Conservation (phyloP, 2,113 vertebrate genomes). For the Microcebus murinus region DNA sequence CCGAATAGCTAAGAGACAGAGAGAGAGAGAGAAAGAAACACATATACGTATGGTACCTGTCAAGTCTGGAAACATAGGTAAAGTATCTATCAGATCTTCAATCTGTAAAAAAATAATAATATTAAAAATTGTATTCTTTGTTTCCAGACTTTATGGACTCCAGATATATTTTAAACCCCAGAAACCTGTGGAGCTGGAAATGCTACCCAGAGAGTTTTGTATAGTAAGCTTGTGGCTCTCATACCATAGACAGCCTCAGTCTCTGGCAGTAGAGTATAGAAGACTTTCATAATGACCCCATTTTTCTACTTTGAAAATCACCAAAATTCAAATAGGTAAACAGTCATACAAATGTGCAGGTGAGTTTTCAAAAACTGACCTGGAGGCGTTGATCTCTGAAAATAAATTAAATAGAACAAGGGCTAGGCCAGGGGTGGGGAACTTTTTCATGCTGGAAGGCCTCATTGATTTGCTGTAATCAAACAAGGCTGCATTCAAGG, state of each 20-base stretch:
- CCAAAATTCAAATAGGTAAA: not conserved
- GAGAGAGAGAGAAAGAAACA: not conserved
- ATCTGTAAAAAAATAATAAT: not conserved
- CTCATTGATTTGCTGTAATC: too few relatives aligned
- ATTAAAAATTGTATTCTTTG: not conserved
- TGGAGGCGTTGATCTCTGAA: not conserved
- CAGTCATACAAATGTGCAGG: not conserved
- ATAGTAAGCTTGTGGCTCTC: rapidly evolving
- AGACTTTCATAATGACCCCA: not conserved
- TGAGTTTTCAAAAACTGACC: not conserved
- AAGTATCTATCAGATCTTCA: not conserved
- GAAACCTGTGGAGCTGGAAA: not conserved
- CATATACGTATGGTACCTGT: not conserved
- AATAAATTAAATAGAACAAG: not conserved
- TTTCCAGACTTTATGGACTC: not conserved
- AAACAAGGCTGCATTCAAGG: too few relatives aligned
- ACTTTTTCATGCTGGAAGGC: too few relatives aligned
- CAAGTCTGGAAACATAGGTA: not conserved
- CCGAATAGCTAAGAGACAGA: not conserved
- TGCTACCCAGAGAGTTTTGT: not conserved
- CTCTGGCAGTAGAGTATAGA: not conserved
- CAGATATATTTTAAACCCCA: not conserved
- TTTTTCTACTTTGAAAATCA: not conserved
- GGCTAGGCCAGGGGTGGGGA: too few relatives aligned
- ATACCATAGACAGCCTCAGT: not conserved